Percentiles rank a stretch among this genome's conserved stretches.
Conservation (phyloP, 92 coral and sea anemone genomes). For the Pocillopora grandis region DNA sequence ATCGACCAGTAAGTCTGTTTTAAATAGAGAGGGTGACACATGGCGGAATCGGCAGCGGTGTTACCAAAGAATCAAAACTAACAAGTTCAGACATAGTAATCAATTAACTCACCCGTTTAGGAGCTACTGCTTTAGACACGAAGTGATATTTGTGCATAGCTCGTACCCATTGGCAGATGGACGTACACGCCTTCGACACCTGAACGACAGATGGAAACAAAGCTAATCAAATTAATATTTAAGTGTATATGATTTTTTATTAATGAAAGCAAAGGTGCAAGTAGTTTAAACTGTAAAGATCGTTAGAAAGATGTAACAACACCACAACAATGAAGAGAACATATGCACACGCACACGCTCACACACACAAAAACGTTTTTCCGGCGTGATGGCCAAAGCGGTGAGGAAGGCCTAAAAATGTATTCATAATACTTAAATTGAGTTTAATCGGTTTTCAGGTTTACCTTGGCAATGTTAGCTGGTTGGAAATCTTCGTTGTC, state of each 20-base stretch:
- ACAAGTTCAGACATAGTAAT: neutral
- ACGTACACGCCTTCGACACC: conserved; percentile 99
- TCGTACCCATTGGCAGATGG: conserved; percentile 95
- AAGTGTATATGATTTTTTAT: too few species aligned
- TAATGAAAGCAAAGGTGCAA: too few species aligned
- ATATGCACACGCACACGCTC: too few species aligned
- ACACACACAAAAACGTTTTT: neutral
- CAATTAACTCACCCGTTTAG: conserved; percentile 79
- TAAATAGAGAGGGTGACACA: neutral
- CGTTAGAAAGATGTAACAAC: neutral
- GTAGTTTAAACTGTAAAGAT: neutral
- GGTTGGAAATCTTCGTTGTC: conserved; percentile 98
- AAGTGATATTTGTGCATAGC: conserved; percentile 99
- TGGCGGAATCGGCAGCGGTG: neutral
- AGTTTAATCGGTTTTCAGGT: too few species aligned
- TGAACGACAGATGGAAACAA: conserved; percentile 8
- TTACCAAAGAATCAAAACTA: neutral
- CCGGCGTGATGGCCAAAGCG: neutral
- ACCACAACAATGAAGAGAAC: too few species aligned
- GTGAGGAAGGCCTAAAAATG: neutral
- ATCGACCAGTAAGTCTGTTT: too few species aligned
- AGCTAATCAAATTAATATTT: neutral
- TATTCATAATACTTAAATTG: neutral
- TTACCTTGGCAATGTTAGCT: conserved; percentile 92
- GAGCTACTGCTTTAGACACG: conserved; percentile 95